phyloP scores from a whole-genome alignment of 1,140 invertebrate genomes.

The Drosophila auraria region DNA sequence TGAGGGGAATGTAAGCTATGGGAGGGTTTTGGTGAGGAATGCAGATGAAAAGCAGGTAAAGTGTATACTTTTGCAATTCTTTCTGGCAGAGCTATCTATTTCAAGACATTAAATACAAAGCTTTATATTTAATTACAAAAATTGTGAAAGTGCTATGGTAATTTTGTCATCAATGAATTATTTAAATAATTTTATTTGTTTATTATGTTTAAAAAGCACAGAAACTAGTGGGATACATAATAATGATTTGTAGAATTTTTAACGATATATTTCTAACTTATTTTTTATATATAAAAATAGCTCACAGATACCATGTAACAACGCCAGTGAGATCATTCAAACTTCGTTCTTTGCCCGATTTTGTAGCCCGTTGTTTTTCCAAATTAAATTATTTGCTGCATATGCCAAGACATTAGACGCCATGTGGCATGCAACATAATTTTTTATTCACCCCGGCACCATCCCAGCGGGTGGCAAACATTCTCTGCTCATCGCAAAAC shows the following conservation, averaged over 20 bases:
- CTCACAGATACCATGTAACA: background rate
- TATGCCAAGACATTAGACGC: conserved; percentile 47
- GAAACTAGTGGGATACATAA: background rate
- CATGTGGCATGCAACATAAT: conserved; percentile 76
- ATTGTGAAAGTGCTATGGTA: no score
- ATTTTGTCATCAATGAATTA: no score
- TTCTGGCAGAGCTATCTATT: background rate
- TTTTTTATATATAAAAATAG: no score
- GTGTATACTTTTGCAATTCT: background rate
- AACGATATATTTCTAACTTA: background rate
- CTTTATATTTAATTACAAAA: no score
- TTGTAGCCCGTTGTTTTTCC: conserved; percentile 23
- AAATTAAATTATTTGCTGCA: conserved; percentile 71
- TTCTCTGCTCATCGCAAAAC: background rate
- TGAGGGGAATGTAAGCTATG: conserved; percentile 13
- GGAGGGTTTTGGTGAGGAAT: background rate
- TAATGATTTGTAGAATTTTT: background rate
- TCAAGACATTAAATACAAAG: no score
- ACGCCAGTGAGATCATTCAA: background rate
- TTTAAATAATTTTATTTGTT: no score
- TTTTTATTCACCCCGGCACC: conserved; percentile 62
- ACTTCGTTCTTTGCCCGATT: background rate
- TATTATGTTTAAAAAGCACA: no score
- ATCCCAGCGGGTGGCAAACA: conserved; percentile 47
- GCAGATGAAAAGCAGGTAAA: background rate